These are phyloP conservation scores for Puffinus mauretanicus DNA, from an alignment of 2,113 vertebrate species.

Conservation along the genomic window DNA sequence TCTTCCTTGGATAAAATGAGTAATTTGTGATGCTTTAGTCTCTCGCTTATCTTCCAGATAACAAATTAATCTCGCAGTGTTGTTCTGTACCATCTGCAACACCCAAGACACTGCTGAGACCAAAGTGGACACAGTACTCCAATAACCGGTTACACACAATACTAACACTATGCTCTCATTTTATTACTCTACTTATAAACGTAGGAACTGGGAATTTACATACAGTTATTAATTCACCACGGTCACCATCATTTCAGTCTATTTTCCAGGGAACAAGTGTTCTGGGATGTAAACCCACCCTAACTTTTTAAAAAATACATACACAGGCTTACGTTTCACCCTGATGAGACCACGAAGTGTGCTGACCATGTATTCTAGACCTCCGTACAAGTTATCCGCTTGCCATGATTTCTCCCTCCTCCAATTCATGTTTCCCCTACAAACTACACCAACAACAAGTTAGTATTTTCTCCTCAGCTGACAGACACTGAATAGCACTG, in stretches of 20 bases:
- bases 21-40: neutral
- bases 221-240: neutral
- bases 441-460: neutral
- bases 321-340: neutral
- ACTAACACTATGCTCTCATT: neutral
- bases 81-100: neutral
- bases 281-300: neutral
- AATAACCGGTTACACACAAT: neutral
- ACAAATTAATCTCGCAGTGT: neutral
- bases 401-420: neutral
- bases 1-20: neutral
- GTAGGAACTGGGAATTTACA: neutral
- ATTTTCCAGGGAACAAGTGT: neutral
- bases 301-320: neutral
- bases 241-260: neutral
- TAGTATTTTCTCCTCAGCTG: neutral
- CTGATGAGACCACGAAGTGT: neutral
- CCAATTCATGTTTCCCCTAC: neutral
- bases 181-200: neutral
- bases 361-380: rapidly evolving
- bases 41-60: neutral
- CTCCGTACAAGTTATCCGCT: neutral
- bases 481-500: neutral
- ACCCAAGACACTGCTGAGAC: neutral
- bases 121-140: neutral